Base-by-base conservation (phyloP, 2,888 invertebrate species). In the Bombylius major region DNA sequence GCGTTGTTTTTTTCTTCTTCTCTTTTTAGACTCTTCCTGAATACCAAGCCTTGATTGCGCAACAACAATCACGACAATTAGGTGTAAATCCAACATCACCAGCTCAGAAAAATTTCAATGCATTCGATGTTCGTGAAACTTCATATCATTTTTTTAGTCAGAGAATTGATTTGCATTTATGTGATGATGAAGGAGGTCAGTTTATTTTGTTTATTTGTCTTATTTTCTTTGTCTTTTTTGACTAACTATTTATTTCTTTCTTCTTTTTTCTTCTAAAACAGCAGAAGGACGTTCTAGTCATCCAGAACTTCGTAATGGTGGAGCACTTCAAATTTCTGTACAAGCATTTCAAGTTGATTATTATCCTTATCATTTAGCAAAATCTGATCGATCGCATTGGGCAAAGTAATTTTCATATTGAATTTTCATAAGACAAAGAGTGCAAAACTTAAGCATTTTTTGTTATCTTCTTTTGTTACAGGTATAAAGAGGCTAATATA, bases 61-160 rank as follows among this genome's bases (percentile, higher is more conserved):
- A 84, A 63, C 84, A 84, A 63, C 85, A 84, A 64, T 61, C 64
- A 39, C 61, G 56, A 13, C 70, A 77, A 67, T 5, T 63, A 68
- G 59, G 69, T 67, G 31, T 74, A 70, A 59, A 77, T 70, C 59
- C 75, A 67, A 56, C 65, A 34, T 65, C 70, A 6, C 65, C 68
- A 32, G 67, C 69, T 0, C 79, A 79, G 56, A 82, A 84, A 62
- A 79, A 89, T 73, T 96, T 94, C 75, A 82, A 84, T 39, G 82
- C 83, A 51, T 93, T 89, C 71, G 96, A 98, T 77, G 92, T 98
- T n/a, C 79, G 89, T 1, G 97, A 98, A 76, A 98, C 99, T 0
- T 98, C 97, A 0, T 96, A 97, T 77, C 99, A 99, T 73, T 84
- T 99, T 69, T 82, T 89, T 53, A 90, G 90, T 56, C 91, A 93